phyloP scores from a whole-genome alignment of 2,797 vertebrate genomes.

The Gephyroberyx darwinii region DNA sequence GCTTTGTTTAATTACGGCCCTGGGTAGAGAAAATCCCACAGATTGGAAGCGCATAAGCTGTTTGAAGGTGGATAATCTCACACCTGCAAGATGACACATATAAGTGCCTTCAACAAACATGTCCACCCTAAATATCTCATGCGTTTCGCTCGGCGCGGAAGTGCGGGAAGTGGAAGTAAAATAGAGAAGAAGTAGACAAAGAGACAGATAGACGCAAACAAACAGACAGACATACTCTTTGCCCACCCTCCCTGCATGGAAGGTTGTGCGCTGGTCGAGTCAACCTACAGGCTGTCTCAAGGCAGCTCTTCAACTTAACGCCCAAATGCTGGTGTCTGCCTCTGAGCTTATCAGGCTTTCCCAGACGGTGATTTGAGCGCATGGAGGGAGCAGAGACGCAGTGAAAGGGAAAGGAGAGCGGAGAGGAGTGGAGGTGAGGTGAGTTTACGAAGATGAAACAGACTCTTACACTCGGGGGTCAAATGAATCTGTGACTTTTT shows the following conservation, averaged over 20 bases:
- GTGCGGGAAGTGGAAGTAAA: constrained; percentile 5
- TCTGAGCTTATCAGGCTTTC: constrained; percentile 78
- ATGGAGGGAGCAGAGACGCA: constrained; percentile 57
- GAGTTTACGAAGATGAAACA: constrained; percentile 73
- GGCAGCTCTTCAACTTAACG: constrained; percentile 66
- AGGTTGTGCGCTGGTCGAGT: constrained; percentile 44
- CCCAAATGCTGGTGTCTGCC: constrained; percentile 71
- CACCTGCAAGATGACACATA: constrained; percentile 71
- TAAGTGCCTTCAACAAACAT: constrained; percentile 56
- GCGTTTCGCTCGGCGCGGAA: constrained; percentile 23
- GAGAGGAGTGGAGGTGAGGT: constrained; percentile 61
- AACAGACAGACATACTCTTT: constrained; percentile 14
- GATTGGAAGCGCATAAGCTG: constrained; percentile 55
- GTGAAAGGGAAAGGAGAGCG: constrained; percentile 54
- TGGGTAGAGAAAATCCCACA: constrained; percentile 46
- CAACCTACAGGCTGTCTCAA: constrained; percentile 62
- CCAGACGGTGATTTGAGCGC: constrained; percentile 76
- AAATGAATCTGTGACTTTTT: constrained; percentile 51
- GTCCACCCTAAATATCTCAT: constrained; percentile 51
- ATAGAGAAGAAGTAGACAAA: neutral
- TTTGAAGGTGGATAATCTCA: constrained; percentile 69
- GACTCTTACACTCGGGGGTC: constrained; percentile 67
- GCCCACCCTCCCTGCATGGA: constrained; percentile 49
- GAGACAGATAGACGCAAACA: constrained; percentile 17
- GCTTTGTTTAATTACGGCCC: constrained; percentile 69